Base-by-base conservation (phyloP, 1,140 invertebrate genomes). In the Triops cancriformis region DNA sequence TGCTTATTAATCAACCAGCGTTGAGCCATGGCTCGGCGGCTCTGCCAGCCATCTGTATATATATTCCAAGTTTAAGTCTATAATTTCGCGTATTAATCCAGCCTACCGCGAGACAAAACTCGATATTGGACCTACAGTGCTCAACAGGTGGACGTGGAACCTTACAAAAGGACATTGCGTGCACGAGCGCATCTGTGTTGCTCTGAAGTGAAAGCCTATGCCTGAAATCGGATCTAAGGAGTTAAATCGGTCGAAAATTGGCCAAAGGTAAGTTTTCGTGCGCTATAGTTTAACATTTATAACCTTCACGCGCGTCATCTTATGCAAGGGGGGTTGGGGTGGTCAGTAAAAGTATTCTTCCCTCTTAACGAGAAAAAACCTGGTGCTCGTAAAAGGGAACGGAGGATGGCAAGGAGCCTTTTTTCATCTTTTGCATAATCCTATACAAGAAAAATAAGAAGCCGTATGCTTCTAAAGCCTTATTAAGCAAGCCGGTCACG, bases 401-500 rank as follows among this genome's bases (percentile, higher is more conserved):
- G n/a, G 51, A 23, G 23, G 51, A 23, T 64, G 51, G 23, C 18
- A 14, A 6, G 5, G 0, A n/a, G 18, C 5, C 23, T 64, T 64
- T 64, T 64, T 64, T 64, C n/a, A 23, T n/a, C 51, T 9, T 64
- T 37, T 18, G 51, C 3, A 23, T 64, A 64, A 64, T 64, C 51
- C 23, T 64, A 64, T 64, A 64, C 51, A 64, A 10, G 51, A 0
- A 23, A 64, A 64, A 64, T 64, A 23, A 64, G 51, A 64, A 64
- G 51, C 51, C 51, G 51, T 64, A 64, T 64, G 51, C 23, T 64
- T 64, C 51, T 14, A 64, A 64, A 64, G 51, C 14, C 51, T 64
- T 64, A 64, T 64, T 64, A 64, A 64, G 51, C 51, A 64, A 64
- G 51, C 51, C 51, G 51, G 51, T 64, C 51, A 64, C 51, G 51